phyloP scores from a whole-genome alignment of 2,888 invertebrate species.

The Melanotus villosus region DNA sequence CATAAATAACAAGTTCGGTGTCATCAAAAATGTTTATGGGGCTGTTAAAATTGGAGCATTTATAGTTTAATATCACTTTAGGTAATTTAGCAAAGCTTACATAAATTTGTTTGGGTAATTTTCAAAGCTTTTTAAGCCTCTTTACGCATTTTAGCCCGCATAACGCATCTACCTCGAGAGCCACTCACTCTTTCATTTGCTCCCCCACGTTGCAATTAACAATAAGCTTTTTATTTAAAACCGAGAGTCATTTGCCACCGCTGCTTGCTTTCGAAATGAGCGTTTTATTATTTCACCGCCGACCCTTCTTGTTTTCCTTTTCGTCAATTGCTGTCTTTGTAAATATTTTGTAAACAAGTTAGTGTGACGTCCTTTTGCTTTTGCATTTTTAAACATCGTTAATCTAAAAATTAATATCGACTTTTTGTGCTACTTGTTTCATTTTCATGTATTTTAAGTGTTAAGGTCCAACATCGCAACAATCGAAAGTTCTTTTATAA shows the following conservation, averaged over 20 bases:
- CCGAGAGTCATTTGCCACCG: constrained; percentile 45
- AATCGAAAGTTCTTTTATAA: too few species aligned
- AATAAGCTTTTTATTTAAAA: constrained; percentile 49
- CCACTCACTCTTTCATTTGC: constrained; percentile 48
- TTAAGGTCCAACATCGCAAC: too few species aligned
- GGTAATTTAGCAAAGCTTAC: constrained; percentile 39
- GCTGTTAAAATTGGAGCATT: constrained; percentile 29
- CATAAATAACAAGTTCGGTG: constrained; percentile 23
- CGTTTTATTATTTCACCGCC: constrained; percentile 45
- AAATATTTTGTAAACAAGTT: constrained; percentile 47
- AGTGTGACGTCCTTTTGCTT: constrained; percentile 17
- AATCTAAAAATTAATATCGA: neutral
- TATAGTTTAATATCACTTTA: constrained; percentile 41
- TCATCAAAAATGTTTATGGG: constrained; percentile 18
- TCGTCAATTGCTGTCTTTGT: constrained; percentile 44
- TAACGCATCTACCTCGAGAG: constrained; percentile 46
- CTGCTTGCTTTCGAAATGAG: constrained; percentile 46
- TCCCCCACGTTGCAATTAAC: constrained; percentile 47
- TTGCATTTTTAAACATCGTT: constrained; percentile 5
- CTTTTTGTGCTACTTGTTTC: neutral
- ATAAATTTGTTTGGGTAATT: constrained; percentile 46
- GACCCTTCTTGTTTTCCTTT: constrained; percentile 47
- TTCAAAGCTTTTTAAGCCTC: constrained; percentile 47
- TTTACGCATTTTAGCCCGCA: constrained; percentile 46
- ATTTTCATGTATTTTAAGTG: too few species aligned